These are phyloP conservation scores for Pterobdella sp. DNA, from an alignment of 2,888 invertebrate genomes.

Conservation along the genomic window DNA sequence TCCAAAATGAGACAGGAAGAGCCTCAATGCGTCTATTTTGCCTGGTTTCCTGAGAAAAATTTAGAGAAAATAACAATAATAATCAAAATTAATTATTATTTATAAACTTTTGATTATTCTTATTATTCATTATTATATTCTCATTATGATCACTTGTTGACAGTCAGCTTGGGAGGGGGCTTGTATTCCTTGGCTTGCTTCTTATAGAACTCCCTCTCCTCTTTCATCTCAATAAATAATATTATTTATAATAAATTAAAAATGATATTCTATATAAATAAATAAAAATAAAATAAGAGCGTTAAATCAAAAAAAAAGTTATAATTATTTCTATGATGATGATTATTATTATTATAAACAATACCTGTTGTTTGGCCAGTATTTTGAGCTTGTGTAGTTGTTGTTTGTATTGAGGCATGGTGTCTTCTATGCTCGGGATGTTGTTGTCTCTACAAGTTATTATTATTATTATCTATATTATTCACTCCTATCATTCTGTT, in stretches of 20 bases:
- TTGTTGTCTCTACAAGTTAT: conserved; percentile 66
- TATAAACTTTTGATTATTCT: neutral
- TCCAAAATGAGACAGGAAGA: conserved; percentile 91
- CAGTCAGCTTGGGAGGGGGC: conserved; percentile 24
- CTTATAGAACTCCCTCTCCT: conserved; percentile 24
- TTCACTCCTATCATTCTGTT: too few species aligned
- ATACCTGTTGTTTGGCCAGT: conserved; percentile 46
- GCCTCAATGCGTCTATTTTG: conserved; percentile 70
- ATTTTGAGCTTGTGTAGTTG: conserved; percentile 65
- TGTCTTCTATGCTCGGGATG: conserved; percentile 76
- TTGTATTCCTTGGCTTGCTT: conserved; percentile 17
- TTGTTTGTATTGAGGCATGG: conserved; percentile 58
- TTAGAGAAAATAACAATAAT: conserved; percentile 28
- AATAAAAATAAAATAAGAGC: neutral
- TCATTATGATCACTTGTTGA: neutral
- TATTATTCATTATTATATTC: neutral
- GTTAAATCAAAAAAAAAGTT: neutral
- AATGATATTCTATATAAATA: neutral
- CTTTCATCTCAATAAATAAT: conserved; percentile 38
- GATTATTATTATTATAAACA: neutral
- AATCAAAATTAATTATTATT: neutral
- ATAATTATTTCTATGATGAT: neutral
- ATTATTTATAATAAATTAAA: conserved; percentile 28
- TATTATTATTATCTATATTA: too few species aligned
- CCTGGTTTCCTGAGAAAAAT: conserved; percentile 61